Conservation (phyloP, 2,797 vertebrate genomes). For the Botia almorhae region DNA sequence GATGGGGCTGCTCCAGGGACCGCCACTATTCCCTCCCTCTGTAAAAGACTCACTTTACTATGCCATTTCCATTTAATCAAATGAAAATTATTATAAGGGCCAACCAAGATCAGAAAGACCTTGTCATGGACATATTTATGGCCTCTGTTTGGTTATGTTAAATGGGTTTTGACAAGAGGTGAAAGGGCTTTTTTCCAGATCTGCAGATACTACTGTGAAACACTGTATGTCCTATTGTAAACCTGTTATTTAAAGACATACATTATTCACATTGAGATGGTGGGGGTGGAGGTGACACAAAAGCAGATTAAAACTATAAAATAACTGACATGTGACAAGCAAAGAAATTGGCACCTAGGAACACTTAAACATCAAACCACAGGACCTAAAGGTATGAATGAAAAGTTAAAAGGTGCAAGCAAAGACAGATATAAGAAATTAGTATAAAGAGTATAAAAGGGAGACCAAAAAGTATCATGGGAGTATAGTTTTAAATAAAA, state of each 20-base stretch:
- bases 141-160: background rate
- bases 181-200: background rate
- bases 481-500: constrained; percentile 46
- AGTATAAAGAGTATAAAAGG: constrained; percentile 28
- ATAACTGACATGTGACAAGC: background rate
- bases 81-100: constrained; percentile 14
- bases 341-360: constrained; percentile 1
- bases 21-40: constrained; percentile 71
- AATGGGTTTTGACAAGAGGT: background rate
- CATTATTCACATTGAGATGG: constrained; percentile 13
- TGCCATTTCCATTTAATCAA: constrained; percentile 53
- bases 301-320: constrained; percentile 43
- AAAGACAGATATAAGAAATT: constrained; percentile 21
- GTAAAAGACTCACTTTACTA: constrained; percentile 75
- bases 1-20: constrained; percentile 70
- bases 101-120: background rate
- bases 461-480: constrained; percentile 32
- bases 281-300: constrained; percentile 41
- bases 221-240: background rate
- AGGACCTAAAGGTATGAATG: background rate
- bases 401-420: background rate
- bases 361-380: constrained; percentile 3
- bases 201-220: background rate
- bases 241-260: constrained; percentile 6
- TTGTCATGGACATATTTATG: background rate